Percentiles rank a stretch among this genome's conserved stretches.
phyloP scores from a whole-genome alignment of 64 coral and sea anemone genomes.

The Montipora capricornis region DNA sequence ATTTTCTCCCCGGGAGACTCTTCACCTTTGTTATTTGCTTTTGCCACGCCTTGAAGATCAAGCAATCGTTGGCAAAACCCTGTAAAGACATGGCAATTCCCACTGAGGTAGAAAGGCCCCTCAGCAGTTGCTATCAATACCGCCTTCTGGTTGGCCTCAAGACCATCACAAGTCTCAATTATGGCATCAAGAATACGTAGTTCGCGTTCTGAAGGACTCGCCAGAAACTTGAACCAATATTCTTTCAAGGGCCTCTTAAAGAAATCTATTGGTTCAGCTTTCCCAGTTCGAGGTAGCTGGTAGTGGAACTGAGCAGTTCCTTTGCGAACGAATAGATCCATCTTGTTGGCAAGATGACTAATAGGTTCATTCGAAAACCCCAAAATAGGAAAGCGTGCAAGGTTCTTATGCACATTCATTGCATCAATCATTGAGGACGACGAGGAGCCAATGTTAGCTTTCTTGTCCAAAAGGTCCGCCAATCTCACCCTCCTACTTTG shows the following conservation, averaged over 20 bases:
- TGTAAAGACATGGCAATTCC: not conserved
- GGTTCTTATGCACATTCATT: not conserved
- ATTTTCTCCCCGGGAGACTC: too few species aligned
- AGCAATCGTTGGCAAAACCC: not conserved
- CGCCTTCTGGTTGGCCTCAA: not conserved
- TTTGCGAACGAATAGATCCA: not conserved
- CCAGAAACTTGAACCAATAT: not conserved
- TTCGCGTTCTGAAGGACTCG: not conserved
- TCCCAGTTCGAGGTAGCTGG: not conserved
- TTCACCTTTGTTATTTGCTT: not conserved
- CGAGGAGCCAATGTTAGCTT: not conserved
- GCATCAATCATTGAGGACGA: not conserved
- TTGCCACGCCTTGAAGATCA: not conserved
- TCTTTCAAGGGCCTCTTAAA: not conserved
- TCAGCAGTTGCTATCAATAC: not conserved
- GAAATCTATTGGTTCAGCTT: not conserved
- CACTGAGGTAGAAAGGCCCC: not conserved
- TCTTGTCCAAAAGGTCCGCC: not conserved
- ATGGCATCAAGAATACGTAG: not conserved
- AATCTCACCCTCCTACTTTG: too few species aligned
- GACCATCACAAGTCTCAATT: not conserved
- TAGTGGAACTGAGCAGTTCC: not conserved
- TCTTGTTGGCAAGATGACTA: not conserved
- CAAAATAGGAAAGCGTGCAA: not conserved
- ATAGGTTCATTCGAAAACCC: not conserved